Evolutionary conservation across 2,888 invertebrate genomes (phyloP), one percentile per base, ranked within the genome.

Genomic region (Andricus quercusramuli): DNA sequence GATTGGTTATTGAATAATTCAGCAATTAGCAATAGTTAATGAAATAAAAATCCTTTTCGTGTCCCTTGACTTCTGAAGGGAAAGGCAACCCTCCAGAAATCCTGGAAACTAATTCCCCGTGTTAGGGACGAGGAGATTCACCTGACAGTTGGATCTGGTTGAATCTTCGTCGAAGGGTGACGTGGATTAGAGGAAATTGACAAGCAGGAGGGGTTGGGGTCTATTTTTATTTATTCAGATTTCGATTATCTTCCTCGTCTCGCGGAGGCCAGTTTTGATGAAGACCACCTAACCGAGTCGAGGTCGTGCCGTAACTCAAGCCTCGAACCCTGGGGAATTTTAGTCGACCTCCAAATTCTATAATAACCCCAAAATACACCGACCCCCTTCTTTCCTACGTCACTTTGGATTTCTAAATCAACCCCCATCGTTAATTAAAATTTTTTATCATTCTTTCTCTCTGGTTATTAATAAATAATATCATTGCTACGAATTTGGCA

Each of bases 211-310:
- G 15, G 66, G 20, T 13, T 65, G 37, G 41, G 41, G 41, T 37
- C n/a, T 67, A 86, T 85, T 89, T 88, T 88, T 88, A 89, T 88
- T 89, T 90, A 88, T 90, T 89, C 86, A 88, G 86, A 87, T 85
- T 90, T 90, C 88, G 89, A 89, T 90, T 89, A 90, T 90, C 89
- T 86, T 85, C 84, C 83, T 83, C 83, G 88, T 85, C 85, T 86
- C 85, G 81, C 78, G 85, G 87, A 86, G 86, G 85, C 84, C 85
- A 81, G 87, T 85, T 67, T 87, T 87, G 87, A 88, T 85, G 86
- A 84, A 86, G 90, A 89, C 89, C 89, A 88, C 89, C 90, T 89
- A 87, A 86, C 78, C 86, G 85, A 85, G 88, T 84, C 86, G 85
- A 85, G 88, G 85, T 87, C 88, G 86, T 83, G 83, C 84, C 85